Conservation (phyloP, 2,797 vertebrate genomes). For the Erethizon dorsatum region DNA sequence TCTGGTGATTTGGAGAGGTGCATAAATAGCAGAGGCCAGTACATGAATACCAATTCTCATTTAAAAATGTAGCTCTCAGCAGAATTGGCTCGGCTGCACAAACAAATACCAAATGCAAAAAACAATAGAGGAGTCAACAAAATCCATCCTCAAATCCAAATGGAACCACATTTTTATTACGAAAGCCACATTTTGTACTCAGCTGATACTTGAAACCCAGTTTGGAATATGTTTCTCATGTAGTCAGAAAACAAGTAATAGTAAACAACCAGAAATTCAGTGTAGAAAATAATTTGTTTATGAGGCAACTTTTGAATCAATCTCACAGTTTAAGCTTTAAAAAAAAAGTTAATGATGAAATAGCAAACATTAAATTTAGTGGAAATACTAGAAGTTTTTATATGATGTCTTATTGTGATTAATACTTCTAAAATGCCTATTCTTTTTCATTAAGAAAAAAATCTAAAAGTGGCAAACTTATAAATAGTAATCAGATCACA, state of each 20-base stretch:
- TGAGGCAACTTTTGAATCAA: background rate
- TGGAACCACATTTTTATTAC: background rate
- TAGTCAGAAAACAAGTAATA: background rate
- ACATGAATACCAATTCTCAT: background rate
- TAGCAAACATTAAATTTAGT: background rate
- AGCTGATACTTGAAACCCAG: conserved; percentile 36
- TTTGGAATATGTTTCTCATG: conserved; percentile 53
- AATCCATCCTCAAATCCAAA: background rate
- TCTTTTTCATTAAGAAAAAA: background rate
- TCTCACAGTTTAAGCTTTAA: background rate
- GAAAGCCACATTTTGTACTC: conserved; percentile 37
- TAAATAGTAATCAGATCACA: background rate
- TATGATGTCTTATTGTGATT: background rate
- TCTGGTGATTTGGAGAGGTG: background rate
- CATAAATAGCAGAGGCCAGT: background rate
- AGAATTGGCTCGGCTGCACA: background rate
- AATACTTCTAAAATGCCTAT: background rate
- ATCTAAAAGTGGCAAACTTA: background rate
- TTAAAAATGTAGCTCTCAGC: background rate
- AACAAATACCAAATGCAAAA: conserved; percentile 33
- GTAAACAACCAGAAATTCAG: background rate
- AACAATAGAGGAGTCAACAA: background rate
- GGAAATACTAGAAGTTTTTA: background rate
- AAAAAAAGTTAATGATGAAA: background rate
- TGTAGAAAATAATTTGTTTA: background rate